phyloP scores from a whole-genome alignment of 2,888 invertebrate genomes.

The Drosophila meridiana region DNA sequence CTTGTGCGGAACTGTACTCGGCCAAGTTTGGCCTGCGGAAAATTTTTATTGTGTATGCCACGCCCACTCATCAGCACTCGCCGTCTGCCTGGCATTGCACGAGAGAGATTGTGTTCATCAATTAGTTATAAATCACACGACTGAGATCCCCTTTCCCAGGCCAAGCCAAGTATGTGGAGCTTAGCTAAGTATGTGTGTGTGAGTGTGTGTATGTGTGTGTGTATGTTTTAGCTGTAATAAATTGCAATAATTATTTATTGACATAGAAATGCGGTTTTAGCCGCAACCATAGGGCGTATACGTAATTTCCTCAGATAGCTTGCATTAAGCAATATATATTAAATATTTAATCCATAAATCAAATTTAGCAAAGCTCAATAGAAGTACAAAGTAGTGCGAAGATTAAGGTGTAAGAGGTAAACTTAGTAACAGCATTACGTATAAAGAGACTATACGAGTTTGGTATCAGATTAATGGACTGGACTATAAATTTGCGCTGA shows the following conservation, averaged over 20 bases:
- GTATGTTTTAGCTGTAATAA: constrained; percentile 27
- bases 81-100: constrained; percentile 33
- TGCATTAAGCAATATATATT: constrained; percentile 1
- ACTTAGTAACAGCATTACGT: not conserved
- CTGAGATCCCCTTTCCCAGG: constrained; percentile 7
- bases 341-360: constrained; percentile 1
- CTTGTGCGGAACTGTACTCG: constrained; percentile 60
- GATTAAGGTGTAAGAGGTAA: not conserved
- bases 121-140: constrained; percentile 70
- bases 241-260: constrained; percentile 48
- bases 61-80: constrained; percentile 27
- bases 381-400: too few species aligned
- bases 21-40: not conserved
- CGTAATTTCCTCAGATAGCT: constrained; percentile 34
- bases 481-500: too few species aligned
- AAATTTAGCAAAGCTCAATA: not conserved
- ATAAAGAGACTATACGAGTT: too few species aligned
- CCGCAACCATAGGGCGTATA: constrained; percentile 32
- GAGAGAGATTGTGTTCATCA: constrained; percentile 65
- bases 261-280: constrained; percentile 31
- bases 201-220: not conserved
- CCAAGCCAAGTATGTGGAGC: too few species aligned
- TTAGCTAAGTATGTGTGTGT: not conserved
- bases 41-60: constrained; percentile 19
- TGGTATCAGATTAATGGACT: too few species aligned